Evolutionary conservation across 2,797 vertebrate genomes (phyloP).

Genomic region (Babyrousa celebensis): DNA sequence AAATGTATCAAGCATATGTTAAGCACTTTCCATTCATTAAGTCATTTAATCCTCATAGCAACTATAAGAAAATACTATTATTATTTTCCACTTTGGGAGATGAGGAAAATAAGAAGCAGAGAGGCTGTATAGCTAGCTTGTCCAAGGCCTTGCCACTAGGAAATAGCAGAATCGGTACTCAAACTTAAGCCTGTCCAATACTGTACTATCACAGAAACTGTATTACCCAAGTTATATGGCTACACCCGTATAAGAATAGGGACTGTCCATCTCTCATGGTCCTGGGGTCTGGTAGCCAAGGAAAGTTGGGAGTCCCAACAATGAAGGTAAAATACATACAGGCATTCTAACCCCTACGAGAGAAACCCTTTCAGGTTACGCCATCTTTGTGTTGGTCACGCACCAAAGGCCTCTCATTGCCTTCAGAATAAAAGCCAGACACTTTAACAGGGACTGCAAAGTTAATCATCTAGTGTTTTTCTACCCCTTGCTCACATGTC

Average conservation of each 20-base stretch:
- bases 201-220: not conserved
- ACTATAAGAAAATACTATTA: conserved; percentile 14
- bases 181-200: not conserved
- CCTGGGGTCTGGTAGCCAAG: not conserved
- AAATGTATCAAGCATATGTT: not conserved
- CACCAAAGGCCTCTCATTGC: not conserved
- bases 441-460: not conserved
- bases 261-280: not conserved
- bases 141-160: not conserved
- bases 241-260: not conserved
- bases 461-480: not conserved
- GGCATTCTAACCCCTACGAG: not conserved
- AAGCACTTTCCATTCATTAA: not conserved
- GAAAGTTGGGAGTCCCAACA: not conserved
- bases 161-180: not conserved
- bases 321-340: not conserved
- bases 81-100: conserved; percentile 36
- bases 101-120: conserved; percentile 26
- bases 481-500: not conserved
- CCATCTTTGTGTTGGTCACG: not conserved
- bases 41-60: conserved; percentile 8
- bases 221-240: not conserved
- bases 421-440: not conserved
- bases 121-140: not conserved
- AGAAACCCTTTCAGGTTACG: not conserved